Base-by-base conservation (phyloP, 2,113 vertebrate species). In the Apus apus region DNA sequence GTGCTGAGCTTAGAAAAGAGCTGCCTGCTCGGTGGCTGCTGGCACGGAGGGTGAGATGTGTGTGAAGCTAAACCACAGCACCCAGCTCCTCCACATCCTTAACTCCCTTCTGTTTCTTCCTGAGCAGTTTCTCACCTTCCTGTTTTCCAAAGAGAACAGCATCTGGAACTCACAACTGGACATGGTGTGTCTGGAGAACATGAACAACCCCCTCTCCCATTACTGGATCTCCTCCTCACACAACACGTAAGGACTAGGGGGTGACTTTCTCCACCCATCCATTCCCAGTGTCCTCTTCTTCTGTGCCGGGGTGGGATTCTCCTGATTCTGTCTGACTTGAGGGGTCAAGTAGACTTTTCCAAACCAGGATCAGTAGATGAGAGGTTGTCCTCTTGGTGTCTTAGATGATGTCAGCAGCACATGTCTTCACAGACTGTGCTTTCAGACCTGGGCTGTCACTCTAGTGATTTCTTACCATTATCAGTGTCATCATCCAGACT, bases 161-260 rank as follows among this genome's bases (percentile, higher is more conserved):
- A 98, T 99, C 89, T 99, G 99, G 99, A 99, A 99, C 92, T 98
- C 98, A 0, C 98, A 99, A 15, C 97, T 99, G 95, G 99, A 99
- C 89, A 97, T 97, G 17, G 99, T 99, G 89, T 98, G 98, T 95
- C 98, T 98, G 3, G 99, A 99, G 45, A 98, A 99, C 90, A 99
- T 99, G 99, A 99, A 98, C 98, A 99, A 99, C 89, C 99, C 99
- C 5, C 97, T 99, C 50, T 99, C 99, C 88, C 99, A 99, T 97
- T 99, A 99, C 97, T 99, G 99, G 99, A 99, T 99, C 97, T 99
- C 99, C 65, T 99, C 99, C 43, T 99, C 99, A 1, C 99, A 99
- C 97, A 99, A 99, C 97, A 99, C 99, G 99, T 99, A 98, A 99
- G 99, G 60, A 34, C 12, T 2, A 14, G 18, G 72, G 45, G 11